Base-by-base conservation (phyloP, 2,888 invertebrate species). In the Lasioglossum villosulum region DNA sequence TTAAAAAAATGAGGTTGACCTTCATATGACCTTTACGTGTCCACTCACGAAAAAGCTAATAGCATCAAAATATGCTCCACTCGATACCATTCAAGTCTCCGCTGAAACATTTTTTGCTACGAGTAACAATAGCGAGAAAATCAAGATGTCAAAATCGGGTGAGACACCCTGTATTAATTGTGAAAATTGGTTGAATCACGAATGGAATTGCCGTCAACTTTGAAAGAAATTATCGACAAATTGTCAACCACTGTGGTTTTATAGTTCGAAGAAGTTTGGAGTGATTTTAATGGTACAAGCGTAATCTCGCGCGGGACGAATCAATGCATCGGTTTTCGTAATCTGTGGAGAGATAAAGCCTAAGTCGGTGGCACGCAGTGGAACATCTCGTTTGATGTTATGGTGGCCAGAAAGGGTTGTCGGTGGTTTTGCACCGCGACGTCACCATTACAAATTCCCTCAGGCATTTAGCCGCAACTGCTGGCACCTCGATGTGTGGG, bases 401-500 rank as follows among this genome's bases (percentile, higher is more conserved):
- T 5, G 56, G 52, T 75, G 71, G 72, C 59, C 73, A 75, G 82
- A 85, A 85, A 82, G 88, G 87, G 89, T 83, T 83, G 82, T 70
- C 80, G 75, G 82, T 74, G 85, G 86, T 81, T 80, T 78, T 75
- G 68, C 30, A 56, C 76, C 56, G 37, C 16, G 78, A 75, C 73
- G 76, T 77, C 79, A 78, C 82, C 85, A 78, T 81, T 88, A 75
- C 75, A 82, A 81, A 83, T 78, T 91, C 89, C 91, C 91, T 90
- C 92, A 91, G 93, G 94, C 93, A 93, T 94, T 95, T 94, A 94
- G 93, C 95, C 95, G 89, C 95, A 95, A 94, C 94, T 94, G 94
- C 94, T 93, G 94, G 93, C 93, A 91, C 92, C 91, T 86, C 92
- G 92, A 93, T 93, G 92, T 93, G 92, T 91, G 93, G 93, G 92